These are phyloP conservation scores for Cataglyphis cursor DNA, from an alignment of 2,888 invertebrate species.

Conservation along the genomic window DNA sequence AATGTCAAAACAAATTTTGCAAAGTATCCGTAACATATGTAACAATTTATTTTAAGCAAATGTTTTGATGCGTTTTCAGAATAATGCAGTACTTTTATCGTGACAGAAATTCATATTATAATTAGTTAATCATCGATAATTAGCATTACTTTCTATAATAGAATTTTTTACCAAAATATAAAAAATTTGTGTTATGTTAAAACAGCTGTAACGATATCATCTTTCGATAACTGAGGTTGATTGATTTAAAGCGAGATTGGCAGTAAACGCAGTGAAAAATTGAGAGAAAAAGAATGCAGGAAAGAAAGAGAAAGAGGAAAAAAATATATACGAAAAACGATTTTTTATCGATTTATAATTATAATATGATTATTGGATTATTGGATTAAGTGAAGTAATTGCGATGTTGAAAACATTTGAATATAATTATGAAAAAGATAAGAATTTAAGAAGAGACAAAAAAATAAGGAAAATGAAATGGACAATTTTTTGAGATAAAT, in stretches of 20 bases:
- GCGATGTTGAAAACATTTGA: conserved; percentile 81
- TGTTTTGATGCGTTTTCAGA: conserved; percentile 62
- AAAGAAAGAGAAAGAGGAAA: conserved; percentile 56
- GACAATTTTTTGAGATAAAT: conserved; percentile 76
- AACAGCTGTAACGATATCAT: conserved; percentile 48
- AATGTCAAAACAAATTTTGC: background rate
- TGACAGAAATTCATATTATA: conserved; percentile 44
- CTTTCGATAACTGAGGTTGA: conserved; percentile 62
- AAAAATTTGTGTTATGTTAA: conserved; percentile 13
- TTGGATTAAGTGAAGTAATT: conserved; percentile 83
- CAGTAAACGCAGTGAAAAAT: conserved; percentile 16
- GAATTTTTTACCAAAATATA: conserved; percentile 62
- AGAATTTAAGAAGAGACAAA: conserved; percentile 64
- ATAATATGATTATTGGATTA: conserved; percentile 84
- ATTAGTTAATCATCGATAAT: conserved; percentile 62
- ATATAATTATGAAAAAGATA: conserved; percentile 75
- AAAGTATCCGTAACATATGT: background rate
- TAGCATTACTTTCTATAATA: conserved; percentile 63
- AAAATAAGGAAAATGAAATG: conserved; percentile 59
- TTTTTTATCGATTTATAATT: conserved; percentile 85
- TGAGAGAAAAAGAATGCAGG: conserved; percentile 32
- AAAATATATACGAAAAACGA: conserved; percentile 77
- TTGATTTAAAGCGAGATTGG: conserved; percentile 9
- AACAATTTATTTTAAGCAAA: conserved; percentile 36
- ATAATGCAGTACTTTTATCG: conserved; percentile 69